Conservation (phyloP, 2,113 vertebrate genomes). For the Corythornis cristatus region DNA sequence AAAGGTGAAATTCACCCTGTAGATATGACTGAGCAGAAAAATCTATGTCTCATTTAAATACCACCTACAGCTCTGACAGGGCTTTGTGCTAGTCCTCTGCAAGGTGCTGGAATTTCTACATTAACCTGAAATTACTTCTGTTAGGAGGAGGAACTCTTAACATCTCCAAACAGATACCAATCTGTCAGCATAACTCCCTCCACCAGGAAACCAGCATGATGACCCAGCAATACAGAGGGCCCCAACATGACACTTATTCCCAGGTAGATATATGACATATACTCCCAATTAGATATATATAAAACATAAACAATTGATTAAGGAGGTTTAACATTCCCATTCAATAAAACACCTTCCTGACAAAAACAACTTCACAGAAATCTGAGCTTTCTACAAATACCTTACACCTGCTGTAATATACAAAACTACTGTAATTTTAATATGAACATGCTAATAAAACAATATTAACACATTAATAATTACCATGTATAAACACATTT, state of each 20-base stretch:
- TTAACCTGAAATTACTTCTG: background rate
- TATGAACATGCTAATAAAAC: background rate
- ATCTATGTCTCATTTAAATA: background rate
- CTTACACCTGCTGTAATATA: background rate
- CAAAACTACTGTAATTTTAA: background rate
- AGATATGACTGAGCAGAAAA: background rate
- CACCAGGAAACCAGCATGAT: background rate
- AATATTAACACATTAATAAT: background rate
- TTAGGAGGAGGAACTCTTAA: background rate
- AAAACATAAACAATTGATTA: background rate
- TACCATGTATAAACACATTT: background rate
- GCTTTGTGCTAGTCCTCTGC: background rate
- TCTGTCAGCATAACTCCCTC: background rate
- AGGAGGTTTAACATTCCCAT: background rate
- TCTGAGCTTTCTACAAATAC: background rate
- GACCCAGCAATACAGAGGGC: background rate
- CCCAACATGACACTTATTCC: background rate
- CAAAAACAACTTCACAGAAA: background rate
- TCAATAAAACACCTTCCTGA: background rate
- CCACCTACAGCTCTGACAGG: background rate
- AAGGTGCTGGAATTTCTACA: background rate
- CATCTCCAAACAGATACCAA: background rate
- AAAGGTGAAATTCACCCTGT: background rate
- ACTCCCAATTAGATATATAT: too few species aligned
- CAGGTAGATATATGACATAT: too few species aligned